phyloP scores from a whole-genome alignment of 2,888 invertebrate genomes.

The Litoditis marina region DNA sequence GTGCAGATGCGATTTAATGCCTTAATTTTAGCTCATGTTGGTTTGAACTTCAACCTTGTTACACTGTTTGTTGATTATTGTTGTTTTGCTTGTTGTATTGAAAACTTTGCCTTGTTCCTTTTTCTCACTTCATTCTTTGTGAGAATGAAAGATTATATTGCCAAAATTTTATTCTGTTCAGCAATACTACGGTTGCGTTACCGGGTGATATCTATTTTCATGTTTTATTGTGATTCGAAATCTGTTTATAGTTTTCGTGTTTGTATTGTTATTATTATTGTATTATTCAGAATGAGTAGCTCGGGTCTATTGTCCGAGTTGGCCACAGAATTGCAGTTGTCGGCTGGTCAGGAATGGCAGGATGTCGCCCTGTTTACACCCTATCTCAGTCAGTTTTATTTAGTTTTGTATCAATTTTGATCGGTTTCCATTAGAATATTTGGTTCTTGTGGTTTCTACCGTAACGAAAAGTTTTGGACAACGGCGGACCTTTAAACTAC shows the following conservation, averaged over 20 bases:
- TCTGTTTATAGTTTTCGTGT: too few relatives aligned
- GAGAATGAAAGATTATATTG: not conserved
- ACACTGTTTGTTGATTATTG: not conserved
- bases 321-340: conserved; percentile 41
- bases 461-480: too few relatives aligned
- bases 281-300: conserved; percentile 34
- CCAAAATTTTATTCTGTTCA: not conserved
- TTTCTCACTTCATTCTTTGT: not conserved
- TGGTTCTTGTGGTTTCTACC: too few relatives aligned
- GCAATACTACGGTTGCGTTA: not conserved
- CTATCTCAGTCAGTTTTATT: conserved; percentile 38
- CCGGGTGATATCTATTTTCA: not conserved
- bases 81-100: not conserved
- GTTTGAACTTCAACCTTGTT: not conserved
- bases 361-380: conserved; percentile 50
- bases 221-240: not conserved
- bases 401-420: not conserved
- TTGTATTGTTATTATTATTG: too few relatives aligned
- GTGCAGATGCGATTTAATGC: too few relatives aligned
- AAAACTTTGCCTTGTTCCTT: too few relatives aligned
- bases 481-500: too few relatives aligned
- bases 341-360: conserved; percentile 50
- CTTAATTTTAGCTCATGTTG: too few relatives aligned
- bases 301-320: conserved; percentile 36
- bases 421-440: too few relatives aligned